Evolutionary conservation across 2,797 vertebrate species (phyloP).

Genomic region (Peromyscus melanophrys): DNA sequence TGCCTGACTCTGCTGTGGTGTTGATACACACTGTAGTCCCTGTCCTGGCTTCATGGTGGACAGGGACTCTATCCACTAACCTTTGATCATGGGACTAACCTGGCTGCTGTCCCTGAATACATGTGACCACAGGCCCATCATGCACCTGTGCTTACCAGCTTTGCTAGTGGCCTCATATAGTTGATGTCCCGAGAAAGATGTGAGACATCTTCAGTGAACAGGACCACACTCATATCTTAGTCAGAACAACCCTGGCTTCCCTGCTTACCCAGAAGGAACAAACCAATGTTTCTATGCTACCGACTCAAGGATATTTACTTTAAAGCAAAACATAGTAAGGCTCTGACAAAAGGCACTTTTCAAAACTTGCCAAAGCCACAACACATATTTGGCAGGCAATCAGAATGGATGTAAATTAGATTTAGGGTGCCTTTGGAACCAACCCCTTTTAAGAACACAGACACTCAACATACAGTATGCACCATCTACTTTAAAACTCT

Average conservation of each 20-base stretch:
- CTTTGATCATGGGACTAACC: background rate
- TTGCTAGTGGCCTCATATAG: background rate
- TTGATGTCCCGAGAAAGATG: background rate
- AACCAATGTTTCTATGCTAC: background rate
- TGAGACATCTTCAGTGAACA: background rate
- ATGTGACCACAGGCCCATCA: background rate
- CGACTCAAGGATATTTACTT: slow-evolving; percentile 12
- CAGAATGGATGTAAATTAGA: slow-evolving; percentile 12
- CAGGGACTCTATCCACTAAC: background rate
- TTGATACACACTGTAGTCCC: background rate
- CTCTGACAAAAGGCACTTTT: background rate
- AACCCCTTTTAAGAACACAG: background rate
- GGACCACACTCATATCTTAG: background rate
- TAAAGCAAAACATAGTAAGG: background rate
- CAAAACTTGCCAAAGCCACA: background rate
- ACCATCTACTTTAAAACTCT: slow-evolving; percentile 36
- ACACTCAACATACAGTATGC: background rate
- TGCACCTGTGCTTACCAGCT: background rate
- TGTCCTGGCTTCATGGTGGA: background rate
- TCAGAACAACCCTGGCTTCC: background rate
- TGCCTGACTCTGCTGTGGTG: background rate
- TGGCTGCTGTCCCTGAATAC: background rate
- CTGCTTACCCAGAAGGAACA: background rate
- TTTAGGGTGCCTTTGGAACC: background rate
- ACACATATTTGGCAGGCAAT: background rate